Evolutionary conservation across 2,113 vertebrate genomes (phyloP).

Genomic region (Parotia lawesii): DNA sequence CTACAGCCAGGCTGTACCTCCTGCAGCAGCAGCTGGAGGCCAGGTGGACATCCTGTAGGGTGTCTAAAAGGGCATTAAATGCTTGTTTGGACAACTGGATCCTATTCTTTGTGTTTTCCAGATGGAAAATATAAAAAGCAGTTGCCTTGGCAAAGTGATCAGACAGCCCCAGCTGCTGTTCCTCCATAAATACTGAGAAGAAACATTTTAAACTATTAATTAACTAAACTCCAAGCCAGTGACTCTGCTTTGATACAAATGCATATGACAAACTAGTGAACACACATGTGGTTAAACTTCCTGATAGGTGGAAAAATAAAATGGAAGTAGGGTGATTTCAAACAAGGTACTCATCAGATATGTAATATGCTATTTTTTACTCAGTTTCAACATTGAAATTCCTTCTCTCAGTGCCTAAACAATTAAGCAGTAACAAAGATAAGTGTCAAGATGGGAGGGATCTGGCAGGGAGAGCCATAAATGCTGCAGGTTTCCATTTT

Average conservation of each 20-base stretch:
- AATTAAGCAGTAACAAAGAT: not conserved
- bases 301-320: not conserved
- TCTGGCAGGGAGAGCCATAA: not conserved
- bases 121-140: not conserved
- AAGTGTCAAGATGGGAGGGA: fast-evolving
- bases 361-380: not conserved
- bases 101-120: not conserved
- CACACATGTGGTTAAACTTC: not conserved
- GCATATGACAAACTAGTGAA: not conserved
- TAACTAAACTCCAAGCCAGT: not conserved
- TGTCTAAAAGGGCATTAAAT: not conserved
- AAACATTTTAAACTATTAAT: slow-evolving; percentile 4
- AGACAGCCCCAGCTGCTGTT: slow-evolving; percentile 4
- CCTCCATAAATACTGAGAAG: not conserved
- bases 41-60: not conserved
- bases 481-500: not conserved
- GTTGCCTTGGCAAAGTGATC: not conserved
- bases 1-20: not conserved
- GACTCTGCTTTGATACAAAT: not conserved
- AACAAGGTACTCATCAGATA: not conserved
- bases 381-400: not conserved
- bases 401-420: not conserved
- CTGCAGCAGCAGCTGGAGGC: not conserved
- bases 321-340: not conserved
- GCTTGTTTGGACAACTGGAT: not conserved